Percentiles rank a stretch among this genome's conserved stretches.
phyloP scores from a whole-genome alignment of 2,888 invertebrate genomes.

The Disparrhopalites patrizii region DNA sequence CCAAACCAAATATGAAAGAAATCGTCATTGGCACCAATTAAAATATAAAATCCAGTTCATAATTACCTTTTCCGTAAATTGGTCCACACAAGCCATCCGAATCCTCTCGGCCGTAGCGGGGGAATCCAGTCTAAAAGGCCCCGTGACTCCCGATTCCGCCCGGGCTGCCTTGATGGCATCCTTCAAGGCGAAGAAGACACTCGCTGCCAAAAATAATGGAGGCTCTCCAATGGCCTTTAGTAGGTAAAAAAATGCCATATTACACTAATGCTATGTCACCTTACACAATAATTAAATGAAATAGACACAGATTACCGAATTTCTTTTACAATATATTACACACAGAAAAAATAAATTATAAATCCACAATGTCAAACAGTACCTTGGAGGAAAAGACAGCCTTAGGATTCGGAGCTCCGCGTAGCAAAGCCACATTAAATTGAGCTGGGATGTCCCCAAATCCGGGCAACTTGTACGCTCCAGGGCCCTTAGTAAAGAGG shows the following conservation, averaged over 20 bases:
- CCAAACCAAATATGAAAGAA: too few relatives aligned
- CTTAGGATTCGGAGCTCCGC: slow-evolving; percentile 81
- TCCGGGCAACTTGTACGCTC: slow-evolving; percentile 90
- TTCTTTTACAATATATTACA: neutral
- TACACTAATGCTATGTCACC: too few relatives aligned
- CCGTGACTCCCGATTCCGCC: slow-evolving; percentile 62
- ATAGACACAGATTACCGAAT: neutral
- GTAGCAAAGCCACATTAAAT: slow-evolving; percentile 87
- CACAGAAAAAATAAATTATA: neutral
- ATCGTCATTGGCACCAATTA: too few relatives aligned
- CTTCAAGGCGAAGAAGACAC: slow-evolving; percentile 83
- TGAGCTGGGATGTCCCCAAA: slow-evolving; percentile 86
- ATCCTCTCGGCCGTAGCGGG: slow-evolving; percentile 88
- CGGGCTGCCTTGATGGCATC: slow-evolving; percentile 80
- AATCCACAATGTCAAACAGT: too few relatives aligned
- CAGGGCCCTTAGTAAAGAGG: slow-evolving; percentile 80
- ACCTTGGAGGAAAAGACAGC: slow-evolving; percentile 96
- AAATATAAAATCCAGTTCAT: neutral
- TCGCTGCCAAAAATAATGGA: slow-evolving; percentile 81
- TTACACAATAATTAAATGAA: neutral
- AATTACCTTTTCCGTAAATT: slow-evolving; percentile 55
- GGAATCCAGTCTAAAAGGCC: slow-evolving; percentile 64
- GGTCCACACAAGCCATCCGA: slow-evolving; percentile 83
- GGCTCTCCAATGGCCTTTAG: slow-evolving; percentile 90
- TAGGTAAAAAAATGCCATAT: too few relatives aligned